Base-by-base conservation (phyloP, 2,113 vertebrate genomes). In the Hylia prasina region DNA sequence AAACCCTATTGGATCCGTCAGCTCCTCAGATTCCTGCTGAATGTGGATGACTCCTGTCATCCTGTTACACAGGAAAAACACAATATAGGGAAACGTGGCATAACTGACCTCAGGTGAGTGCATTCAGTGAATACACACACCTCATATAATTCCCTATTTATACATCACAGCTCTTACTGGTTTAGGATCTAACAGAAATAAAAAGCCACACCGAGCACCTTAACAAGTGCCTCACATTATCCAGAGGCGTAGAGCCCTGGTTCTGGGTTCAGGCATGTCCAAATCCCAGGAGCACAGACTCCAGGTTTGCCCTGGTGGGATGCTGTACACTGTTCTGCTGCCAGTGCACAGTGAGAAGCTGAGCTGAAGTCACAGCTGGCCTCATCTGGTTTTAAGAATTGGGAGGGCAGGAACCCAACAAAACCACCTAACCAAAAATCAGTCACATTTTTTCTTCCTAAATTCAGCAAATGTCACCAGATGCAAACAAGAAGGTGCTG, bases 311-410 rank as follows among this genome's bases (percentile, higher is more conserved):
- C 13, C 22, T 5, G n/a, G 13, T 15, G 54, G 22, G 30, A 13
- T 0, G 3, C 0, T 63, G 40, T 6, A 20, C 25, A 5, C 2
- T 1, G 11, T 11, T 64, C 66, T 71, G 21, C 40, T 45, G 33
- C 50, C 2, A 0, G 33, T 6, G 14, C 44, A 15, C 0, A 37
- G 28, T 0, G 27, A 77, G 58, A 53, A 72, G 33, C 19, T 0
- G 1, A 78, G 37, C 28, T 48, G 35, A 68, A 37, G 44, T 63
- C 21, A 0, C 5, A 94, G 35, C 77, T 75, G 65, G 51, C 44
- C 69, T 21, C 2, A 31, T 9, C 31, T 69, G n/a, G 10, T 9
- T 48, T 23, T 13, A 44, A 68, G 53, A 82, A 40, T 0, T 3
- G 8, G 7, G 37, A 71, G 31, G 40, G 27, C 6, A 27, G 60